Percentiles rank a stretch among this genome's conserved stretches.
Evolutionary conservation across 1,140 invertebrate species (phyloP).

Genomic region (Tigriopus japonicus): DNA sequence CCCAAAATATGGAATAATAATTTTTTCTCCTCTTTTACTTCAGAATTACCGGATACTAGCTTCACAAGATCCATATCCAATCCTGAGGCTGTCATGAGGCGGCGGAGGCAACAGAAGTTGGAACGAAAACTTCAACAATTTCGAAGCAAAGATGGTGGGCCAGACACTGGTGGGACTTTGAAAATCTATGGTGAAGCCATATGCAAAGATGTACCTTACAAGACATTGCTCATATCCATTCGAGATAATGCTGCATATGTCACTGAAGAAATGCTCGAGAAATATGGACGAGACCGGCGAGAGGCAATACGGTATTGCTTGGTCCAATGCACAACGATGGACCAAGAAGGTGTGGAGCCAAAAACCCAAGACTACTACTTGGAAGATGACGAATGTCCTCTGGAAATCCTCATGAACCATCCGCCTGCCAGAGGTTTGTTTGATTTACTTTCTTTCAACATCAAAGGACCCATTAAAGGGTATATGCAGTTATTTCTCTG

Average conservation of each 20-base stretch:
- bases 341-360: conserved; percentile 30
- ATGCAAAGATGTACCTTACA: conserved; percentile 82
- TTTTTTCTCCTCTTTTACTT: conserved; percentile 14
- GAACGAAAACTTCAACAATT: conserved; percentile 94
- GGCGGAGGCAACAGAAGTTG: conserved; percentile 86
- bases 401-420: conserved; percentile 82
- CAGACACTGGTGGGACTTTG: conserved; percentile 70
- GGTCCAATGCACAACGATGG: neutral
- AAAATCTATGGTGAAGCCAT: conserved; percentile 45
- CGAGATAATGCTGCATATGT: conserved; percentile 76
- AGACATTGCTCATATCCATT: conserved; percentile 83
- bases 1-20: neutral
- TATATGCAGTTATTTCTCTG: too few species aligned
- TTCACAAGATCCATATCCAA: conserved; percentile 97
- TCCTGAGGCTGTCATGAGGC: conserved; percentile 95
- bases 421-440: conserved; percentile 54
- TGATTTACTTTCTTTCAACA: too few species aligned
- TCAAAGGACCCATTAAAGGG: too few species aligned
- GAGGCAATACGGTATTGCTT: conserved; percentile 7
- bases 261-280: conserved; percentile 86
- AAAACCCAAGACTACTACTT: conserved; percentile 44
- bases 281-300: conserved; percentile 71
- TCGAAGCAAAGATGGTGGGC: conserved; percentile 50
- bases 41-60: conserved; percentile 88
- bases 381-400: conserved; percentile 89